Evolutionary conservation across 2,888 invertebrate genomes (phyloP), one percentile per base, ranked within the genome.

Genomic region (Xestoiulus laeticollis): DNA sequence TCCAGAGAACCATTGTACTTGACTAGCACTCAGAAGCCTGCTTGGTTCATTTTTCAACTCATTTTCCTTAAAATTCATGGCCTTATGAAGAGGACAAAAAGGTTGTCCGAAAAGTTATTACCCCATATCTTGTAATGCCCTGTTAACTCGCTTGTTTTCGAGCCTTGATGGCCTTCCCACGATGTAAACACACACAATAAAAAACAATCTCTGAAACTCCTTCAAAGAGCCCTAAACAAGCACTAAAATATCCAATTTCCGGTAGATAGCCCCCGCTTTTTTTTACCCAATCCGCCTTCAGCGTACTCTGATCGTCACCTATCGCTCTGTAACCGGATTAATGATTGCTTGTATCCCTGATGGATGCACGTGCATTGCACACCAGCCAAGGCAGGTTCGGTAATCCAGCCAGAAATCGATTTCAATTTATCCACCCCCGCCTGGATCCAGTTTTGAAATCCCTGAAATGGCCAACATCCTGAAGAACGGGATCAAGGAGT

Each of bases 241-340:
- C 59, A 59, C 59, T 59, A 59, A 59, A 59, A 59, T n/a, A 59
- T 59, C 59, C 59, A 59, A 59, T 59, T 59, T 59, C 59, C 59
- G 59, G 59, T 59, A 19, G n/a, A 19, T n/a, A 19, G 59, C 59
- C 59, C 59, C 22, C 3, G 59, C 59, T 59, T 59, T 59, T 38
- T 59, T 59, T 19, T 59, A 59, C 59, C 59, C 59, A 59, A 59
- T 59, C 59, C 59, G 22, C 5, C 59, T 19, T 19, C 59, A 19
- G n/a, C 59, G n/a, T 59, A n/a, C 8, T n/a, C n/a, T 59, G 59
- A 59, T 59, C 59, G 59, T 59, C 59, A 59, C 59, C 59, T 59
- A 59, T 59, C n/a, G 59, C n/a, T n/a, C 59, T 59, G 22, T n/a
- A 59, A 59, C 16, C n/a, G 59, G 59, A 59, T 59, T 59, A 59